Evolutionary conservation across 2,113 vertebrate genomes (phyloP).

Genomic region (Vulpes lagopus): DNA sequence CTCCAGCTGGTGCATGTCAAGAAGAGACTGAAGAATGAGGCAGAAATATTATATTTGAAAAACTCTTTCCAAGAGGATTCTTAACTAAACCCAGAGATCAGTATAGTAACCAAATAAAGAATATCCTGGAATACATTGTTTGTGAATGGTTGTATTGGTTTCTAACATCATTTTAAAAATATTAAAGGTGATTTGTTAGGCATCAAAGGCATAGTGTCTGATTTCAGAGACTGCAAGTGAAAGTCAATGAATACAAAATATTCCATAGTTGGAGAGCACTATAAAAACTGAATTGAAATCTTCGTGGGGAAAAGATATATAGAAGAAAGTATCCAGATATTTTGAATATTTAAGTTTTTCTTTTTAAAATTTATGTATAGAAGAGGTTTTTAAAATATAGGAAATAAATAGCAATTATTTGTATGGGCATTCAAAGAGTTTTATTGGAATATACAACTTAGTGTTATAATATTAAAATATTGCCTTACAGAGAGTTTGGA

Average conservation of each 20-base stretch:
- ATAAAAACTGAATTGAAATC: background rate
- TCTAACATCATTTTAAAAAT: background rate
- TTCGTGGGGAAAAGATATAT: rapidly evolving
- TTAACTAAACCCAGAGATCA: background rate
- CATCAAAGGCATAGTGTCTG: background rate
- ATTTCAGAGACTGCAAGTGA: background rate
- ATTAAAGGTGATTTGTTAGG: background rate
- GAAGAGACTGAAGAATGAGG: background rate
- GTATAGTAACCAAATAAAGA: background rate
- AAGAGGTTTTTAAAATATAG: background rate
- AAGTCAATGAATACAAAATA: background rate
- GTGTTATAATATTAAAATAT: background rate
- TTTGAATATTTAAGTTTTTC: background rate
- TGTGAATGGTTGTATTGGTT: background rate
- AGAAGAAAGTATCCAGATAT: background rate
- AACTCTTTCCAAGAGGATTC: background rate
- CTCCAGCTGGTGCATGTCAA: background rate
- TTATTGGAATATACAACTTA: background rate
- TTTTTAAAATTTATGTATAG: background rate
- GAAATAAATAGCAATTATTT: background rate
- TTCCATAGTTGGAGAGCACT: background rate
- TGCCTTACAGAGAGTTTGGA: background rate
- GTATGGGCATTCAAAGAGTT: background rate
- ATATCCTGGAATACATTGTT: background rate
- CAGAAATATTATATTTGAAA: background rate